Conservation (phyloP, 2,888 invertebrate species). For the Linhomoeus sp. region DNA sequence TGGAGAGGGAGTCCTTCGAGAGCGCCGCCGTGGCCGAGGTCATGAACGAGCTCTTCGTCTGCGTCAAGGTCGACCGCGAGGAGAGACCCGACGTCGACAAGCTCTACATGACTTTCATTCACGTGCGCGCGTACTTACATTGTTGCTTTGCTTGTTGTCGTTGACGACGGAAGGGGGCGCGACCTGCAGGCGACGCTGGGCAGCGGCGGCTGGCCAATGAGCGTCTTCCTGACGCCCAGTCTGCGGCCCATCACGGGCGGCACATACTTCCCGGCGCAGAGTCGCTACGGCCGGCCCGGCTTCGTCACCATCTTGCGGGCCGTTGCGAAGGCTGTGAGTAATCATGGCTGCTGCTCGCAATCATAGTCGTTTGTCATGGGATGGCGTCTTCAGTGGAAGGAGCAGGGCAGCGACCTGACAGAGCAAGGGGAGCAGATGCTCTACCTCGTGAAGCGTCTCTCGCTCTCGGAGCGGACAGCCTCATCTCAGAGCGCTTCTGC, state of each 20-base stretch:
- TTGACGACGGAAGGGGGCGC: too few relatives aligned
- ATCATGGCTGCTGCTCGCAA: too few relatives aligned
- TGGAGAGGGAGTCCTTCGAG: constrained; percentile 89
- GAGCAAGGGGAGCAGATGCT: constrained; percentile 45
- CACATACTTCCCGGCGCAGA: constrained; percentile 76
- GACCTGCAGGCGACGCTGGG: constrained; percentile 36
- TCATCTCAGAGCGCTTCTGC: neutral
- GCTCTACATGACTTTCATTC: constrained; percentile 79
- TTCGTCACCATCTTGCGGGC: constrained; percentile 54
- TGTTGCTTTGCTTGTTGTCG: too few relatives aligned
- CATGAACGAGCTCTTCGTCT: constrained; percentile 70
- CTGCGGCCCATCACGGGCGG: constrained; percentile 69
- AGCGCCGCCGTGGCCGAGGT: constrained; percentile 57
- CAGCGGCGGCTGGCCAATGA: constrained; percentile 86
- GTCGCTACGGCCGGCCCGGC: constrained; percentile 53
- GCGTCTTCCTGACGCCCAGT: constrained; percentile 73
- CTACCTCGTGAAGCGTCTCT: constrained; percentile 37
- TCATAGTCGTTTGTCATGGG: constrained; percentile 7
- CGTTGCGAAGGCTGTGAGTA: constrained; percentile 38
- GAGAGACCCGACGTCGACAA: constrained; percentile 85
- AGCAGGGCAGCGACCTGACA: constrained; percentile 41
- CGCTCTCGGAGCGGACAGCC: constrained; percentile 10
- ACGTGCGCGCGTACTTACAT: constrained; percentile 33
- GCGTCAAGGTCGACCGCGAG: constrained; percentile 54
- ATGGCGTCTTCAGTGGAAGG: constrained; percentile 56